phyloP scores from a whole-genome alignment of 2,888 invertebrate genomes.

The Macroteleia sp. region DNA sequence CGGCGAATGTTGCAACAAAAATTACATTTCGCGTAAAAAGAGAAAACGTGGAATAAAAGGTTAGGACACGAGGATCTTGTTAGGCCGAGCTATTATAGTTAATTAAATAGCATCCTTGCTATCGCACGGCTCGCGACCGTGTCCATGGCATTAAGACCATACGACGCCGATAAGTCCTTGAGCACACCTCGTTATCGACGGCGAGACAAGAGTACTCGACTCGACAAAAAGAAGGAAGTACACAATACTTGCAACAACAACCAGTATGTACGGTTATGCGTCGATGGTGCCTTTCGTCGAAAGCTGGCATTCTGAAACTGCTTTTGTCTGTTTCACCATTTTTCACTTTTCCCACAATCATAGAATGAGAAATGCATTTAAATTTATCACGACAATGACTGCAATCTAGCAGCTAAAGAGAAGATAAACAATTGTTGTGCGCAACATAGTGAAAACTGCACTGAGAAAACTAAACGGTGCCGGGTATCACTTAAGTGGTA shows the following conservation, averaged over 20 bases:
- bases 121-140: constrained; percentile 61
- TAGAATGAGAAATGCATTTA: too few species aligned
- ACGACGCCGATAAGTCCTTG: constrained; percentile 64
- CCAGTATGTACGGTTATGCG: constrained; percentile 45
- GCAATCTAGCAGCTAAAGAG: too few species aligned
- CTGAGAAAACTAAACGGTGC: too few species aligned
- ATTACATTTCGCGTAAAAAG: constrained; percentile 38
- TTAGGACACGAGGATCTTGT: constrained; percentile 56
- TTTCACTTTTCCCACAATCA: too few species aligned
- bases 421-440: too few species aligned
- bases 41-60: constrained; percentile 29
- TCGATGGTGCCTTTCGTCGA: constrained; percentile 45
- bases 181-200: constrained; percentile 65
- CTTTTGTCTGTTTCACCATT: not conserved
- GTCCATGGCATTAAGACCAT: constrained; percentile 65
- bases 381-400: too few species aligned
- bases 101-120: constrained; percentile 64
- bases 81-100: constrained; percentile 61
- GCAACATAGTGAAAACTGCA: too few species aligned
- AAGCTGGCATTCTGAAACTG: constrained; percentile 16
- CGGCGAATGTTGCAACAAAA: constrained; percentile 28
- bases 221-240: constrained; percentile 57
- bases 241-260: constrained; percentile 46
- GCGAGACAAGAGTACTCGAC: constrained; percentile 58
- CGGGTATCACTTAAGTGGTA: too few species aligned